Conservation (phyloP, 2,113 vertebrate species). For the Mus musculus region GRCm39 chr7:92532501-92533000, state of each 20-base stretch:
- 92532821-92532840: neutral
- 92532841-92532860: neutral
- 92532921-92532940: neutral
- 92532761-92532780: neutral
- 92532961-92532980: neutral
- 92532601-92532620: slow-evolving; percentile 36
- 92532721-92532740: neutral
- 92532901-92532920: neutral
- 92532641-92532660: neutral
- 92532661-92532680: neutral
- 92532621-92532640: neutral
- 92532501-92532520: neutral
- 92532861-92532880: neutral
- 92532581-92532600: neutral
- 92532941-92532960: neutral
- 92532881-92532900: neutral
- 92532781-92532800: neutral
- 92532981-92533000: neutral
- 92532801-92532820: neutral
- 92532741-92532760: neutral
- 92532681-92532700: neutral
- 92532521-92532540: neutral
- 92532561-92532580: neutral
- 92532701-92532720: neutral
- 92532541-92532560: neutral